Base-by-base conservation (phyloP, 1,140 invertebrate species). In the Carposina sasakii region DNA sequence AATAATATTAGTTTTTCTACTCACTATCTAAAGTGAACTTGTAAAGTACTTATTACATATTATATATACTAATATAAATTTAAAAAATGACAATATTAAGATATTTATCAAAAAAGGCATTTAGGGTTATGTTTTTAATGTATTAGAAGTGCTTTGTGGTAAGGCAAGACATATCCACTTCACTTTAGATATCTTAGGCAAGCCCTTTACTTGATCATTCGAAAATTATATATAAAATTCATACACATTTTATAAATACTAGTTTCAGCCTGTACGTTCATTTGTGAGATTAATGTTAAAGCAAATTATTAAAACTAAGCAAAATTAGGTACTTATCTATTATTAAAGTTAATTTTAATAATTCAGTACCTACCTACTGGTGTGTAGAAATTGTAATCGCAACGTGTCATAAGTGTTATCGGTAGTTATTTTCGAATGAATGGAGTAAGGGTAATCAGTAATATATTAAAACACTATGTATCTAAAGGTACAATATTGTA, bases 51-150 rank as follows among this genome's bases (percentile, higher is more conserved):
- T 75, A 67, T 76, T 71, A 73, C 63, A 63, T 76, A 81, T 76
- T 64, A 70, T 71, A 64, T 55, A 73, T 70, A 74, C 68, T 77
- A 74, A 78, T 74, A 65, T 68, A 75, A 75, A 75, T 70, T 41
- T n/a, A 50, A 49, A 50, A 23, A 72, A 81, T 79, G 76, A 81
- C 76, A 83, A 83, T 83, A 81, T 77, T 83, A 76, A 75, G 63
- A 71, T 74, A 74, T 69, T 58, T 72, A 69, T 76, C 69, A 79
- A 71, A 68, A n/a, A 71, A 63, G 58, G 67, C 64, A 64, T 69
- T 73, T 74, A 73, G 71, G 63, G 37, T 74, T 78, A 76, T 58
- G 59, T 82, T 79, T 68, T 69, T 60, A n/a, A n/a, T n/a, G 66
- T 75, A 63, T 72, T 76, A 78, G 67, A 63, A 30, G 46, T 72